Percentiles rank a stretch among this genome's conserved stretches.
phyloP scores from a whole-genome alignment of 2,113 vertebrate species.

The Oreocharis arfaki region DNA sequence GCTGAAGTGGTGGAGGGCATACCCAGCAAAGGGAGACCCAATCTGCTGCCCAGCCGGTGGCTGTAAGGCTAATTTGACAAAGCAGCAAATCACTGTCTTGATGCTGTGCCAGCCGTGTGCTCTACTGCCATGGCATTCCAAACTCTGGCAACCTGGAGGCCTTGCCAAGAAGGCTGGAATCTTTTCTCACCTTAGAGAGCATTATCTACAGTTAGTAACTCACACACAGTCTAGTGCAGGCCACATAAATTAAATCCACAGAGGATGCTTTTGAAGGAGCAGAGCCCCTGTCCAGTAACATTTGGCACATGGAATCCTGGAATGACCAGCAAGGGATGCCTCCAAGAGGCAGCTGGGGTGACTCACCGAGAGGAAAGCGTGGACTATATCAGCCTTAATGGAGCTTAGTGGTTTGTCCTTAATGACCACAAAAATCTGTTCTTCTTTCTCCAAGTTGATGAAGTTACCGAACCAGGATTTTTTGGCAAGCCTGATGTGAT shows the following conservation, averaged over 20 bases:
- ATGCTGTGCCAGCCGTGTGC: not conserved
- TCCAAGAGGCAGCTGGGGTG: not conserved
- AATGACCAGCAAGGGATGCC: not conserved
- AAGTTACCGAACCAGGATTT: conserved; percentile 99
- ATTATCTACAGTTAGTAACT: not conserved
- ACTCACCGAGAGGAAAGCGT: conserved; percentile 97
- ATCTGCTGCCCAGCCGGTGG: not conserved
- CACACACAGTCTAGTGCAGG: not conserved
- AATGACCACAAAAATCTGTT: conserved; percentile 98
- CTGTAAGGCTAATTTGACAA: not conserved
- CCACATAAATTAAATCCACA: not conserved
- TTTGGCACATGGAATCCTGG: not conserved
- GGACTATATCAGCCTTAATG: conserved; percentile 98
- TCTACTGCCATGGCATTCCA: not conserved
- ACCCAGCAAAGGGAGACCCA: not conserved
- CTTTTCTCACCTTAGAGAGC: not conserved
- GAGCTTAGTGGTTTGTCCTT: conserved; percentile 97
- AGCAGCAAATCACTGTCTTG: not conserved
- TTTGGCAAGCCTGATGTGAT: conserved; percentile 90
- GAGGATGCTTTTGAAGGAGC: not conserved
- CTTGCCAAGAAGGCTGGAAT: not conserved
- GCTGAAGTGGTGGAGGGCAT: not conserved
- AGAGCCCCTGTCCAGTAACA: not conserved
- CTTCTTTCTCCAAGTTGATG: conserved; percentile 97
- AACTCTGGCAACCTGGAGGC: not conserved